These are phyloP conservation scores for Philopotamus ludificatus DNA, from an alignment of 1,140 invertebrate species.

Conservation along the genomic window DNA sequence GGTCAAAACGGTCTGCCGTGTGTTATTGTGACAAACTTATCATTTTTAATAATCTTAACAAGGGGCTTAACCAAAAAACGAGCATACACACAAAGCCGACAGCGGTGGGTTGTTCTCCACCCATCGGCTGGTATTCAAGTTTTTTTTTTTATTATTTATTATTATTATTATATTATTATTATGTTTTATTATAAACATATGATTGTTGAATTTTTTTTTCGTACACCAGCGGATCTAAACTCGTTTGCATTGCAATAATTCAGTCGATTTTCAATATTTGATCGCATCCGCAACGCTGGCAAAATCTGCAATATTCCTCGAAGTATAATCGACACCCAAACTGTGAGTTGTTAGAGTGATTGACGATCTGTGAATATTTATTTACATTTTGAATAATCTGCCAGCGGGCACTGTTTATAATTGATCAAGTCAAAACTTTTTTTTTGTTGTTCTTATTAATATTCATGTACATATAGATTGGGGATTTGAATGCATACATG, in stretches of 20 bases:
- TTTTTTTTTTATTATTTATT: constrained; percentile 29
- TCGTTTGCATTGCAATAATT: no score
- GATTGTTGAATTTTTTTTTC: not conserved
- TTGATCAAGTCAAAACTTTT: constrained; percentile 39
- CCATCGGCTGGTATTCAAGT: constrained; percentile 28
- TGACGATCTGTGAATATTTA: constrained; percentile 31
- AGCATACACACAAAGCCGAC: constrained; percentile 28
- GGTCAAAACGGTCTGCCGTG: constrained; percentile 38
- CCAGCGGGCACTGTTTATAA: constrained; percentile 25
- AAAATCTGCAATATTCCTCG: constrained; percentile 23
- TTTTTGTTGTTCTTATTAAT: constrained; percentile 6
- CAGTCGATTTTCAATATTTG: no score
- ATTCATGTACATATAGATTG: constrained; percentile 1
- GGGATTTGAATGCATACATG: not conserved
- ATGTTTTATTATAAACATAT: no score
- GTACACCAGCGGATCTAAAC: no score
- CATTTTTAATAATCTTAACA: constrained; percentile 43
- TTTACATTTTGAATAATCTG: constrained; percentile 33
- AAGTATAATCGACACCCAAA: not conserved
- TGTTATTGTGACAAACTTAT: constrained; percentile 42
- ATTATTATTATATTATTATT: constrained; percentile 19
- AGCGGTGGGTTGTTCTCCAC: constrained; percentile 15
- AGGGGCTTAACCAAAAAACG: constrained; percentile 38
- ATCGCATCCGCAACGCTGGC: no score
- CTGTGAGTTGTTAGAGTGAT: constrained; percentile 33